phyloP scores from a whole-genome alignment of 2,113 vertebrate species.

The Gallinago undulata region DNA sequence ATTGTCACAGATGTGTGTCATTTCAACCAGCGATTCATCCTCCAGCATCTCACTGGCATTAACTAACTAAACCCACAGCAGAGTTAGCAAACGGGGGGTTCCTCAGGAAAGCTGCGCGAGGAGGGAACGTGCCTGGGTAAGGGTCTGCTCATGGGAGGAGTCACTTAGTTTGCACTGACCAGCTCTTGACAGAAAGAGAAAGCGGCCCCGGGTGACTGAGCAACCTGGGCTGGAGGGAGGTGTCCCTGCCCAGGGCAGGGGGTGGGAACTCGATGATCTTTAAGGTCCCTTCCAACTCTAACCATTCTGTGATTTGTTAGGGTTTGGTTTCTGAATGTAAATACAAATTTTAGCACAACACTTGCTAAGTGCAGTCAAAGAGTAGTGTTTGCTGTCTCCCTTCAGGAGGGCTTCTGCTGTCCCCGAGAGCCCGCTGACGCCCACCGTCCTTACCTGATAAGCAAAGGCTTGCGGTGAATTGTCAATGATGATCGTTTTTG shows the following conservation, averaged over 20 bases:
- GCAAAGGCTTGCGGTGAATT: slow-evolving; percentile 99
- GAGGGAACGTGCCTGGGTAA: not conserved
- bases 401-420: accelerated
- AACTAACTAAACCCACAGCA: not conserved
- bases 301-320: too few species aligned
- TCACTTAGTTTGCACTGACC: not conserved
- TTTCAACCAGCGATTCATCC: not conserved
- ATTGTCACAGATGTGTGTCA: not conserved
- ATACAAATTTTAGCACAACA: not conserved
- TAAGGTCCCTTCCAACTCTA: too few species aligned
- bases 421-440: not conserved
- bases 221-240: too few species aligned
- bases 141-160: accelerated
- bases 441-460: slow-evolving; percentile 86
- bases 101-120: not conserved
- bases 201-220: not conserved
- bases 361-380: not conserved
- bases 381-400: accelerated
- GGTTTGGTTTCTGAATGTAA: not conserved
- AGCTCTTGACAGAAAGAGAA: not conserved
- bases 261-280: too few species aligned
- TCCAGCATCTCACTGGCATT: not conserved
- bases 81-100: not conserved
- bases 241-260: too few species aligned
- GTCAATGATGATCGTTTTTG: slow-evolving; percentile 99